Conservation (phyloP, 2,888 invertebrate genomes). For the Hirtodrosophila confusa region DNA sequence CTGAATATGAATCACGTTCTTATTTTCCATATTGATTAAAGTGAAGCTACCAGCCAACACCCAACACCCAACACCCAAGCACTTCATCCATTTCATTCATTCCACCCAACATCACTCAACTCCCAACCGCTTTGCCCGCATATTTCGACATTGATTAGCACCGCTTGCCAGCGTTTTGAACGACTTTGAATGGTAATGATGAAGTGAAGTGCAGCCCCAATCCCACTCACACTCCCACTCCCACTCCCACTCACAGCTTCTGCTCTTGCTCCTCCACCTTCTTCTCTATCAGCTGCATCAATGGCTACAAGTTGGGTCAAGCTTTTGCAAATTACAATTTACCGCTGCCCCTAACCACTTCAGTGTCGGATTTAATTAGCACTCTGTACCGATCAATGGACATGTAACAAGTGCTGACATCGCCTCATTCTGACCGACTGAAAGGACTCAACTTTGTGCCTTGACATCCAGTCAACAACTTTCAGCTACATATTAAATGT, state of each 20-base stretch:
- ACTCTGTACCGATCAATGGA: slow-evolving; percentile 31
- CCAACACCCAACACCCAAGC: background rate
- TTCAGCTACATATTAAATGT: background rate
- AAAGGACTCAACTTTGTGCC: background rate
- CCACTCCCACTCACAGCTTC: background rate
- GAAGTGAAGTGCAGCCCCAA: slow-evolving; percentile 1
- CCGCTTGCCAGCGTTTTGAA: slow-evolving; percentile 25
- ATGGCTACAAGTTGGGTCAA: slow-evolving; percentile 6
- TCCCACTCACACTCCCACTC: too few species aligned
- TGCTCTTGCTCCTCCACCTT: background rate
- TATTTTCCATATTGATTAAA: slow-evolving; percentile 74
- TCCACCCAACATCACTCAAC: background rate
- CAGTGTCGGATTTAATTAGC: slow-evolving; percentile 50
- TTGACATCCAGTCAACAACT: background rate
- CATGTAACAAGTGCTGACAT: slow-evolving; percentile 36
- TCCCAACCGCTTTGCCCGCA: slow-evolving; percentile 24
- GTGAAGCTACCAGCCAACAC: slow-evolving; percentile 8
- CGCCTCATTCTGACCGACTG: background rate
- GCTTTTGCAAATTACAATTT: slow-evolving; percentile 56
- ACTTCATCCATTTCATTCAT: background rate
- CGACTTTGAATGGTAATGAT: slow-evolving; percentile 36
- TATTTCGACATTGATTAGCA: slow-evolving; percentile 56
- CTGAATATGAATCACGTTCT: slow-evolving; percentile 70
- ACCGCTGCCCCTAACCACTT: slow-evolving; percentile 10
- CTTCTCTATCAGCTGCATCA: slow-evolving; percentile 10